Evolutionary conservation across 2,888 invertebrate genomes (phyloP).

Genomic region (Dryobotodes eremita): DNA sequence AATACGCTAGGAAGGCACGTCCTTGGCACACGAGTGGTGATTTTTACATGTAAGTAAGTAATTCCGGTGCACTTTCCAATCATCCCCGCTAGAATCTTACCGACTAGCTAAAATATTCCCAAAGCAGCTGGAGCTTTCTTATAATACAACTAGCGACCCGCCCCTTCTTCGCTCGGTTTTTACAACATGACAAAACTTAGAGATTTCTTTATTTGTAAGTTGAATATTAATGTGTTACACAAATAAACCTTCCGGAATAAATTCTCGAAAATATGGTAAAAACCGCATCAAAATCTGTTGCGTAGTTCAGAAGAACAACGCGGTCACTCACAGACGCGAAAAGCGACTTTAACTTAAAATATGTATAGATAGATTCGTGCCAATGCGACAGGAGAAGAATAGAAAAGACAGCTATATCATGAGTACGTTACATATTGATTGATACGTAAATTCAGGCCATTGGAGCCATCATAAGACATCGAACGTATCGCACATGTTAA

Average conservation of each 20-base stretch:
- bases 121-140: not conserved
- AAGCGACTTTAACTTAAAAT: not conserved
- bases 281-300: not conserved
- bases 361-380: not conserved
- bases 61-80: not conserved
- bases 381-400: not conserved
- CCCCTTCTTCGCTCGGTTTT: not conserved
- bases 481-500: conserved; percentile 2
- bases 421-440: not conserved
- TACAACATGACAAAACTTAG: too few species aligned
- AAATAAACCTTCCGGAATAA: not conserved
- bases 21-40: not conserved
- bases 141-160: not conserved
- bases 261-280: not conserved
- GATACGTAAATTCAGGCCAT: not conserved
- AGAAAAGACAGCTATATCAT: not conserved
- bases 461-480: not conserved
- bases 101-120: not conserved
- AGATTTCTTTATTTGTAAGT: not conserved
- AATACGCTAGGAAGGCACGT: not conserved
- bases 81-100: not conserved
- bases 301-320: not conserved
- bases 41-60: not conserved
- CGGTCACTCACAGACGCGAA: not conserved
- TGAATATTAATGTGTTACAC: not conserved